Percentiles rank a stretch among this genome's conserved stretches.
Conservation (phyloP, 2,888 invertebrate genomes). For the Orgyia antiqua region DNA sequence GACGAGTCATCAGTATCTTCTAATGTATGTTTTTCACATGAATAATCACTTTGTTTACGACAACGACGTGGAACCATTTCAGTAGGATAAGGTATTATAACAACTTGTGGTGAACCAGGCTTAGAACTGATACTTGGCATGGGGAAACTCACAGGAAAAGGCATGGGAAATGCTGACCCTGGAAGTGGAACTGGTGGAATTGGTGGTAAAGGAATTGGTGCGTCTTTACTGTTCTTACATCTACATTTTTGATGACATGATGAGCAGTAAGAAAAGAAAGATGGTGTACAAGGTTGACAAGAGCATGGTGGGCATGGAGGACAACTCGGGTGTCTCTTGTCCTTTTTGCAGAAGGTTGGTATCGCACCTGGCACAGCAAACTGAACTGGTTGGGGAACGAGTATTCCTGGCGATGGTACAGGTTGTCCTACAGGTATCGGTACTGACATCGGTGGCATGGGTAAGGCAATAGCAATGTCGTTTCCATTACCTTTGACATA, state of each 20-base stretch:
- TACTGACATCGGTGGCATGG: conserved; percentile 20
- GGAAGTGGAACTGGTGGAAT: conserved; percentile 4
- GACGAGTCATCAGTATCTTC: background rate
- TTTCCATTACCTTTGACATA: background rate
- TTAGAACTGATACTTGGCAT: background rate
- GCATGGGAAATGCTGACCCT: conserved; percentile 16
- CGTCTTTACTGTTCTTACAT: conserved; percentile 35
- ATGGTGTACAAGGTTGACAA: conserved; percentile 57
- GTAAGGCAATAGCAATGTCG: conserved; percentile 3
- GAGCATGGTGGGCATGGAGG: conserved; percentile 61
- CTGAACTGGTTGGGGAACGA: conserved; percentile 21
- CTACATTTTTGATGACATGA: conserved; percentile 56
- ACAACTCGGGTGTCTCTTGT: conserved; percentile 28
- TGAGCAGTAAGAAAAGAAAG: conserved; percentile 60
- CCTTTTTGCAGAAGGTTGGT: conserved; percentile 16
- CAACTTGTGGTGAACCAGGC: background rate
- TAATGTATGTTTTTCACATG: background rate
- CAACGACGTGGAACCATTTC: background rate
- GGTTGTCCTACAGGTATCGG: background rate
- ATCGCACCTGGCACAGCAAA: conserved; percentile 37
- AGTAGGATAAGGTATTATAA: conserved; percentile 1
- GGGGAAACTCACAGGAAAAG: conserved; percentile 9
- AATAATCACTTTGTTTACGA: background rate
- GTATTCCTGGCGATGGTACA: background rate
- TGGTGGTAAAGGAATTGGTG: conserved; percentile 32